Base-by-base conservation (phyloP, 2,888 invertebrate genomes). In the Blastobasis lacticolella region DNA sequence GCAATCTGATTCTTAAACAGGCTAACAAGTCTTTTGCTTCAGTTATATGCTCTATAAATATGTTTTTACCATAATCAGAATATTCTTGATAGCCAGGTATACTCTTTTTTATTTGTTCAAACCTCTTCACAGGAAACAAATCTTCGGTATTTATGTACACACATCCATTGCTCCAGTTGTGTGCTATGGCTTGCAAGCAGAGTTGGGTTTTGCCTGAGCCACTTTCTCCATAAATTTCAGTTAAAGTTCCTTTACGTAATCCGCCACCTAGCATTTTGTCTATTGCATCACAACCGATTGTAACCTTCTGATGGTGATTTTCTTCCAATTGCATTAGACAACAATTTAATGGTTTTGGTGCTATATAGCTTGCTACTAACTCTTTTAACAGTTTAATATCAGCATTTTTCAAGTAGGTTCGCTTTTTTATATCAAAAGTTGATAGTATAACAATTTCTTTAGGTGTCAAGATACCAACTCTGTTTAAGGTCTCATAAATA, bases 141-240 rank as follows among this genome's bases (percentile, higher is more conserved):
- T 93, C 92, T 85, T 95, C 95, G 0, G 95, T 95, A 64, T 92
- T 93, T 61, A 95, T 92, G 64, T 93, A 95, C 10, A 93, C 89
- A 49, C 91, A 91, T 71, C 74, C 60, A 67, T 60, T 45, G 49
- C 90, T 75, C 77, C 94, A 94, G 55, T 91, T 91, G 54, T 90
- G 90, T 23, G 94, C 78, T 41, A 92, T 89, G 38, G 94, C 74
- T 77, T 95, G 94, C 49, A 96, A 80, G 59, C 92, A 93, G 45
- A 95, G 69, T 73, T 96, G 96, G 0, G 95, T 95, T 86, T 96
- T 96, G 5, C 95, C 95, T 62, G 91, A 89, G 10, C 94, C 94
- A 81, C 94, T 94, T 75, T 92, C 92, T n/a, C 95, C 96, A 71
- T 90, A 92, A 61, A 96, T 84, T 88, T 96, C 95, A 52, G 93